Percentiles rank a stretch among this genome's conserved stretches.
These are phyloP conservation scores for Echinarachnius parma DNA, from an alignment of 53 echinoderm and acorn worm genomes.

Conservation along the genomic window DNA sequence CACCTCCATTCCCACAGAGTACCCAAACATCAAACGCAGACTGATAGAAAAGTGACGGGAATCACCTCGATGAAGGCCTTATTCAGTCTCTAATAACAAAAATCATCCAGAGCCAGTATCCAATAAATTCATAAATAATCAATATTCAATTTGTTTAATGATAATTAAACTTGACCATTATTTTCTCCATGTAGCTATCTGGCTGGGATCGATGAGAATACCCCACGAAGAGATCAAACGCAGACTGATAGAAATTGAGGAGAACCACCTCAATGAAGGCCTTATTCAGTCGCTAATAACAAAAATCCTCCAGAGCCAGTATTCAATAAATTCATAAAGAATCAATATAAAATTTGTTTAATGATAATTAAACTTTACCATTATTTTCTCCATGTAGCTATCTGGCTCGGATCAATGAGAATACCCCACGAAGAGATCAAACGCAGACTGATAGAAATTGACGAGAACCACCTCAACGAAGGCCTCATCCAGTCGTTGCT, in stretches of 20 bases:
- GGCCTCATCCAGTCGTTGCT: constrained; percentile 67
- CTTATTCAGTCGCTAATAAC: constrained; percentile 66
- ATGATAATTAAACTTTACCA: no score
- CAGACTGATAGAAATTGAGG: constrained; percentile 82
- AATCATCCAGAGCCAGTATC: constrained; percentile 83
- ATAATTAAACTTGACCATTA: no score
- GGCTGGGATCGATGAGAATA: constrained; percentile 76
- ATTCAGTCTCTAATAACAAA: constrained; percentile 74
- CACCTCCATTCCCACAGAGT: no score
- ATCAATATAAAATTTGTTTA: no score
- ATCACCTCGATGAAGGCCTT: constrained; percentile 65
- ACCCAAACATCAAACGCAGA: constrained; percentile 75
- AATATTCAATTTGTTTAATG: no score
- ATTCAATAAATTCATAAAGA: no score
- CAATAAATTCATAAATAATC: no score
- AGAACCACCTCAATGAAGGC: constrained; percentile 66
- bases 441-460: constrained; percentile 78
- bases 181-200: constrained; percentile 59
- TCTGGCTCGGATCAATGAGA: constrained; percentile 80
- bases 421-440: constrained; percentile 74
- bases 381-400: constrained; percentile 54
- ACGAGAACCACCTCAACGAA: constrained; percentile 75
- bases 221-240: constrained; percentile 78
- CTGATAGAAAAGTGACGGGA: constrained; percentile 84
- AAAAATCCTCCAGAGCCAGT: constrained; percentile 87